Evolutionary conservation across 1,140 invertebrate species (phyloP), one percentile per base, ranked within the genome.

Genomic region (Anastatus disparis): DNA sequence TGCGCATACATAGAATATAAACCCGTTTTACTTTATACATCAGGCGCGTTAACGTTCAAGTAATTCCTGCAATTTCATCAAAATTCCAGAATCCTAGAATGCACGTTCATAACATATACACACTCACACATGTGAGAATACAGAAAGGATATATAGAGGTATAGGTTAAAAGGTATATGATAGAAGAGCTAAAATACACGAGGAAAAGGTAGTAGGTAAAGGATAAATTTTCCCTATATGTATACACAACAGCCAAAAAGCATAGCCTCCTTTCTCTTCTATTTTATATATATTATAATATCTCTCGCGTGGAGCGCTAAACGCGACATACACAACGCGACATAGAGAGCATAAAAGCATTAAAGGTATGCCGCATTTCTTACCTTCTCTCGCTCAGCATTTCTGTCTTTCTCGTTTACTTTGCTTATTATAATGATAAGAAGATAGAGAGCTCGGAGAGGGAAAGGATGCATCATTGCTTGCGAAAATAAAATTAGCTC

Each of bases 1-100:
- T n/a, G n/a, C n/a, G n/a, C n/a, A n/a, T n/a, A n/a, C n/a, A n/a
- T n/a, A n/a, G n/a, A n/a, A n/a, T n/a, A n/a, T n/a, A n/a, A n/a
- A n/a, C n/a, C n/a, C n/a, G n/a, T n/a, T n/a, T n/a, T n/a, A n/a
- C n/a, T n/a, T n/a, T n/a, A n/a, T n/a, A n/a, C n/a, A n/a, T n/a
- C n/a, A n/a, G n/a, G n/a, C n/a, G n/a, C n/a, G n/a, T n/a, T n/a
- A n/a, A 76, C 76, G 73, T 68, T 72, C 77, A 78, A 84, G 82
- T 82, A 84, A 85, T 85, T 84, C 81, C 76, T 77, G 83, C 81
- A 85, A 85, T 85, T 85, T 84, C 84, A 85, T 84, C 81, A 82
- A 85, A 85, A 85, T 85, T 84, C 84, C 83, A 64, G 66, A 72
- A 66, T 75, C 66, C 72, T 70, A 8, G 38, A 71, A 15, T 26